Base-by-base conservation (phyloP, 92 coral and sea anemone genomes). In the Isaurus tuberculatus region DNA sequence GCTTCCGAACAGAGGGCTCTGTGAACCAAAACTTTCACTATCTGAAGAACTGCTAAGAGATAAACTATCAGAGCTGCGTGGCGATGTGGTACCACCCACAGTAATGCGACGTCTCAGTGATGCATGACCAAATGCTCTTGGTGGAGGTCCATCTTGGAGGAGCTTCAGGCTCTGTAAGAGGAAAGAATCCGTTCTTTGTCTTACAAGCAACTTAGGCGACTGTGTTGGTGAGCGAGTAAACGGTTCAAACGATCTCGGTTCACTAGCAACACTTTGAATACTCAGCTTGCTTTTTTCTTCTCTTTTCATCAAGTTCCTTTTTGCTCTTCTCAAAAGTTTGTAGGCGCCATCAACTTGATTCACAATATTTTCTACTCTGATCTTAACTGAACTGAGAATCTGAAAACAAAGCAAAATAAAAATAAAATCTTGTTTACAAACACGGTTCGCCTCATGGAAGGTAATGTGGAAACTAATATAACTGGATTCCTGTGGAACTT, bases 311-410 rank as follows among this genome's bases (percentile, higher is more conserved):
- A 97, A 86, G 86, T 94, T 94, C 75, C 91, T 91, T 60, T 92
- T 91, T 19, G 99, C 99, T 51, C 95, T 87, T 33, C 92, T 88
- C 44, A 97, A 83, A 30, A 95, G 94, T 63, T 51, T 87, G 53
- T 72, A 81, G 11, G 91, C 90, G 15, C 87, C 94, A 65, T 97
- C 98, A 14, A 94, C 90, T 79, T 94, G 95, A 27, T 91, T 90
- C 8, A 93, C 93, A 37, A 72, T 71, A 53, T 91, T 92, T 66
- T 97, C 99, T 2, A 97, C 98, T 65, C 88, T 89, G 42, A 95
- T 91, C 78, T 97, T 97, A 28, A 97, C 92, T 13, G 99, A 97
- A 80, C 93, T 92, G 43, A 97, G 95, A 71, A 91, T 94, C 99
- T 97, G 79, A 9, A 81, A 85, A n/a, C n/a, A n/a, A n/a, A n/a